Evolutionary conservation across 2,113 vertebrate species (phyloP), one percentile per base, ranked within the genome.

Genomic region (Microcebus griseorufus): DNA sequence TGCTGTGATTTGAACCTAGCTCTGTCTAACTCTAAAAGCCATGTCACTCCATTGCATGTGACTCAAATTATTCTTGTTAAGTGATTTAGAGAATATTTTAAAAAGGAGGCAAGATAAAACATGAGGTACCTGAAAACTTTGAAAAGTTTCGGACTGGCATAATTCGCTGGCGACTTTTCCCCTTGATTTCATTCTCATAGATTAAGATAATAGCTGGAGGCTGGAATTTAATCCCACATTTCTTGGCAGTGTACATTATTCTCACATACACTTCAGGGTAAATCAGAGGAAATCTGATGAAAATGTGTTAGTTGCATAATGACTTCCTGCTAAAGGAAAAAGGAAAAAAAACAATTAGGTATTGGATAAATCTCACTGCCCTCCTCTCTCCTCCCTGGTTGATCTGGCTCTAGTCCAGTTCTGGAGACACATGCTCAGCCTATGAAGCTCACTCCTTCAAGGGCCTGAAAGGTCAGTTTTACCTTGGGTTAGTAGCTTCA

Each of bases 71-170:
- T 87, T 92, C 29, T 58, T 83, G 80, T 65, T 75, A 60, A 64
- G 62, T 72, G 48, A 60, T 11, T 88, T 79, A 93, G 53, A 76
- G 25, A 87, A 39, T 72, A 92, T 53, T 84, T 92, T 39, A 70
- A 12, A 79, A 25, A 93, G 2, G 37, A 32, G 70, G 75, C 42
- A 64, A 88, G 75, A 88, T 67, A 88, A 94, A 97, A 90, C 0
- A 20, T 7, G 42, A 42, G 1, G 0, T 98, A 99, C 99, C 99
- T 97, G 99, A 99, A 96, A 98, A 99, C 96, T 93, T 98, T 0
- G 99, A 99, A 97, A 99, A 99, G 60, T 98, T 99, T 64, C 99
- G 98, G 81, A 99, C 94, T 0, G 99, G 99, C 98, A 99, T 99
- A 55, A 99, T 97, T 94, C 99, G 99, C 97, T 99, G 99, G 16